Base-by-base conservation (phyloP, 2,113 vertebrate species). In the Trematomus loennbergii region DNA sequence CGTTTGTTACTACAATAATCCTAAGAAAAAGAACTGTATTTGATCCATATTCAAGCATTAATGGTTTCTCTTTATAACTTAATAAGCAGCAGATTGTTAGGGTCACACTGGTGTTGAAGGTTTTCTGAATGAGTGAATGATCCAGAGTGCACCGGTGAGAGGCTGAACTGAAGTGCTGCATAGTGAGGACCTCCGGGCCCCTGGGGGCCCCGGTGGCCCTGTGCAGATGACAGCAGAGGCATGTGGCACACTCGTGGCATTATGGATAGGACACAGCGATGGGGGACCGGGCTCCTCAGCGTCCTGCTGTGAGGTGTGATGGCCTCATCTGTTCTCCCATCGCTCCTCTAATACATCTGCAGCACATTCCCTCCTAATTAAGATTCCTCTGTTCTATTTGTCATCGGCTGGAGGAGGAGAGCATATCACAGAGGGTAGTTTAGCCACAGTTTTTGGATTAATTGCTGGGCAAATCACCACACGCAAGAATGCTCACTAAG, bases 311-410 rank as follows among this genome's bases (percentile, higher is more conserved):
- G 93, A 58, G 69, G 52, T 75, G 88, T 92, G 92, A 94, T 88
- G 88, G 91, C 87, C 93, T 94, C 93, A 93, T 94, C 93, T 90
- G 92, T 95, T 94, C 90, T 88, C 87, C 87, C 91, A 85, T 93
- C 76, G 89, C 90, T 82, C 43, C 87, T 84, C 91, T 89, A 91
- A 93, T 93, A 91, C 87, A 94, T 92, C 89, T 93, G 86, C 93
- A 82, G 81, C 75, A 18, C 75, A 81, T 88, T 90, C 90, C 80
- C 85, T 90, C 84, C 94, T 94, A 93, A 94, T 95, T 95, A 94
- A 93, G 91, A 93, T 91, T 86, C 87, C 81, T 83, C 79, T 9
- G 53, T 80, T 90, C 91, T 91, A 93, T 94, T 94, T 91, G 89
- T 95, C 91, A 94, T 87, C 86, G 90, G 84, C 89, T 69, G 36